Evolutionary conservation across 1,140 invertebrate species (phyloP).

Genomic region (Zaprionus davidi): DNA sequence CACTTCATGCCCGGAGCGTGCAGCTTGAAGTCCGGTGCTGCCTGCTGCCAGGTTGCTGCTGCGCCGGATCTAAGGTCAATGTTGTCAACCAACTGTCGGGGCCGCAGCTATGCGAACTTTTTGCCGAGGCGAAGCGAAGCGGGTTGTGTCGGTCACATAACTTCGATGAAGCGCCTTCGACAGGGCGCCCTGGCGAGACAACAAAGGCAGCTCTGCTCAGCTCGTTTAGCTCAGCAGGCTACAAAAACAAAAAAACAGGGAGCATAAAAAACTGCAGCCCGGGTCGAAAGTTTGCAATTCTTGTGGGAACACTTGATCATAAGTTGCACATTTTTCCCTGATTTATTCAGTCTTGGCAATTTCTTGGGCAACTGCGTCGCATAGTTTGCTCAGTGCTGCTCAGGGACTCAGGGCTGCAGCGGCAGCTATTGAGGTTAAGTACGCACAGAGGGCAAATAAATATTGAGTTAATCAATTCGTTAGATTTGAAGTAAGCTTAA

Average conservation of each 20-base stretch:
- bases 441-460: slow-evolving; percentile 32
- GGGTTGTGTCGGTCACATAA: slow-evolving; percentile 54
- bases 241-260: slow-evolving; percentile 1
- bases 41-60: neutral
- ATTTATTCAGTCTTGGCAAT: slow-evolving; percentile 57
- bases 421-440: neutral
- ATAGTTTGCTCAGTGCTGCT: slow-evolving; percentile 30
- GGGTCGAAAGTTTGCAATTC: slow-evolving; percentile 76
- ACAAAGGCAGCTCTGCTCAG: slow-evolving; percentile 50
- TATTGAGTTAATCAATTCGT: slow-evolving; percentile 55
- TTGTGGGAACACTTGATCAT: slow-evolving; percentile 82
- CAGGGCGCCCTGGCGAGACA: slow-evolving; percentile 60
- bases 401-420: neutral
- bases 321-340: slow-evolving; percentile 78
- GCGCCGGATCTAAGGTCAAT: slow-evolving; percentile 53
- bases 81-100: slow-evolving; percentile 57
- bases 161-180: slow-evolving; percentile 78
- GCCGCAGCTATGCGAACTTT: slow-evolving; percentile 69
- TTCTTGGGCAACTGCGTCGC: slow-evolving; percentile 36
- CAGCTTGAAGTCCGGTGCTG: neutral
- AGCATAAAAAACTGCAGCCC: slow-evolving; percentile 26
- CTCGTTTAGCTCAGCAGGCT: neutral
- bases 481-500: neutral
- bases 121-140: slow-evolving; percentile 37
- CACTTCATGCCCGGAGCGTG: slow-evolving; percentile 38